These are phyloP conservation scores for Pristionchus arcanus DNA, from an alignment of 2,888 invertebrate species.

Conservation along the genomic window DNA sequence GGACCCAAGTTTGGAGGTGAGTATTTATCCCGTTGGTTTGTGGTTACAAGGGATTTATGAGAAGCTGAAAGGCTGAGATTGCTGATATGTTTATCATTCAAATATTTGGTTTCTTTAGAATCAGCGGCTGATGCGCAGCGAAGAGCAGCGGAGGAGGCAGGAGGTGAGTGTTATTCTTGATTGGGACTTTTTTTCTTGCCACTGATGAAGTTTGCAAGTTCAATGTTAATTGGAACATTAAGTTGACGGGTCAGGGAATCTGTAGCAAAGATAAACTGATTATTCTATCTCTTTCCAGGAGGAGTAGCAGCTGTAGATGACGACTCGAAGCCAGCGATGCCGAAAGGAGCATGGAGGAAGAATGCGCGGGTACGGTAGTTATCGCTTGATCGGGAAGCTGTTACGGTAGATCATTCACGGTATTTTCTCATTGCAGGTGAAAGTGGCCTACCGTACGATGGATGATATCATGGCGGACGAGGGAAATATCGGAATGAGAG, in stretches of 20 bases:
- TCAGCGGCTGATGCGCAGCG: constrained; percentile 77
- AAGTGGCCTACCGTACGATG: constrained; percentile 80
- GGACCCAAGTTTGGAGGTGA: constrained; percentile 78
- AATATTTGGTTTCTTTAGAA: constrained; percentile 60
- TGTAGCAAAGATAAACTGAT: not conserved
- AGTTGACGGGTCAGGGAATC: too few species aligned
- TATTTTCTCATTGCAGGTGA: constrained; percentile 55
- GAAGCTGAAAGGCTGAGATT: not conserved
- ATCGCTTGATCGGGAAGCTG: not conserved
- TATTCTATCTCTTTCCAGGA: constrained; percentile 2
- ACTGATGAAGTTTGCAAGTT: not conserved
- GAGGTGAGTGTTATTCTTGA: not conserved
- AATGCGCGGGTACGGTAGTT: constrained; percentile 40
- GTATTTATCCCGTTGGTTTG: not conserved
- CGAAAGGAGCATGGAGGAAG: constrained; percentile 86
- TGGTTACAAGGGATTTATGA: not conserved
- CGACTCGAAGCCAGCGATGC: constrained; percentile 50
- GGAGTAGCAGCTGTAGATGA: constrained; percentile 57
- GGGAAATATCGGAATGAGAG: constrained; percentile 59
- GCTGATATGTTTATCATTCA: not conserved
- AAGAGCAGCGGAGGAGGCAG: constrained; percentile 59
- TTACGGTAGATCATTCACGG: not conserved
- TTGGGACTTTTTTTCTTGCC: not conserved
- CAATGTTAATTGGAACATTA: not conserved
- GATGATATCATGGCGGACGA: constrained; percentile 81